Base-by-base conservation (phyloP, 2,888 invertebrate species). In the Malacosoma neustria region DNA sequence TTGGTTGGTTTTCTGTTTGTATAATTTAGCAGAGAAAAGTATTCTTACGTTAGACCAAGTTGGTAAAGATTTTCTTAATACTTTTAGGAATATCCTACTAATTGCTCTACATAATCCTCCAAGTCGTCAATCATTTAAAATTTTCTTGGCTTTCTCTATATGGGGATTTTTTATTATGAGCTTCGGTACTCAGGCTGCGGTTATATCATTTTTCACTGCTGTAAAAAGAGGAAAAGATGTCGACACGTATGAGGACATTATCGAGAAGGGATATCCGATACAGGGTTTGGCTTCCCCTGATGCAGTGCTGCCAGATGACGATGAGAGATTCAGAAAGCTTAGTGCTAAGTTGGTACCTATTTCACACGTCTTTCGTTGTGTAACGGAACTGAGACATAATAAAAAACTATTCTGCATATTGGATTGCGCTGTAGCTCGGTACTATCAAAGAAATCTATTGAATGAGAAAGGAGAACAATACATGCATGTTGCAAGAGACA, bases 251-350 rank as follows among this genome's bases (percentile, higher is more conserved):
- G 70, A 79, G 9, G 85, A 87, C 45, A 54, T 87, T 1, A 61
- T 79, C 30, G 66, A 72, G 40, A 81, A 68, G 36, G 81, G 72
- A 2, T 84, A 77, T 37, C 46, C 37, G 1, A 69, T 87, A 30
- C 74, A 85, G 61, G 85, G 80, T 1, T 55, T 84, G 45, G 65
- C 76, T 2, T 79, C 85, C 1, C 86, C 87, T 2, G 87, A 87
- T 45, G 54, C 72, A 3, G 45, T 80, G 4, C 61, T 85, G 3
- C 84, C 86, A 2, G 72, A 77, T 0, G 58, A 60, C 0, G 77
- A 80, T 35, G 72, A 80, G 39, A 60, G 42, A 32, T 77, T 65
- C 45, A 44, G 41, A 7, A 65, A 52, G 40, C 66, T 87, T 5
- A 82, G 79, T 40, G 66, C 70, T 1, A 75, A 63, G 48, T 43